phyloP scores from a whole-genome alignment of 2,888 invertebrate genomes.

The Norana najaformis region DNA sequence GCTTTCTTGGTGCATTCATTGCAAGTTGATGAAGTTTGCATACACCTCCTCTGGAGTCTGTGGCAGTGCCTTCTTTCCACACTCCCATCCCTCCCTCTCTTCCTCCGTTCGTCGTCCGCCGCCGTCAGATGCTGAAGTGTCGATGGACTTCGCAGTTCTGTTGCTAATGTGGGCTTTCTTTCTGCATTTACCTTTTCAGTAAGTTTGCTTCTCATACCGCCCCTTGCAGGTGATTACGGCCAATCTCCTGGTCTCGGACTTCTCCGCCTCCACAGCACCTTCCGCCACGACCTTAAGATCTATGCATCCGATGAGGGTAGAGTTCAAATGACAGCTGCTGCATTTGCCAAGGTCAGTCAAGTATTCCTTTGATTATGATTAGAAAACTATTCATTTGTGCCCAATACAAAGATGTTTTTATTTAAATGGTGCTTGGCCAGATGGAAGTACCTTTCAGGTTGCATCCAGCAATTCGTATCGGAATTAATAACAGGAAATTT shows the following conservation, averaged over 20 bases:
- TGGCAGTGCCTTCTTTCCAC: neutral
- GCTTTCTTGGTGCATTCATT: neutral
- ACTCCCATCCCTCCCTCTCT: neutral
- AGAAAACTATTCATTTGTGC: neutral
- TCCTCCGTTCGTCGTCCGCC: slow-evolving; percentile 6
- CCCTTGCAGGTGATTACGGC: slow-evolving; percentile 73
- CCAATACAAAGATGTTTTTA: neutral
- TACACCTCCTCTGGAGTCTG: neutral
- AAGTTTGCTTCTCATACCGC: slow-evolving; percentile 38
- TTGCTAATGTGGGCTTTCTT: slow-evolving; percentile 26
- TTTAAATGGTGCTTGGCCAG: neutral
- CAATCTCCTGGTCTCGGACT: slow-evolving; percentile 94
- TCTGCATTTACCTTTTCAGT: slow-evolving; percentile 30
- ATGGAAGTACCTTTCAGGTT: neutral
- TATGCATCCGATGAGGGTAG: slow-evolving; percentile 99
- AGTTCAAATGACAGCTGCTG: slow-evolving; percentile 99
- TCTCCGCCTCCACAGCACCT: slow-evolving; percentile 92
- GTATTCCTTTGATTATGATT: neutral
- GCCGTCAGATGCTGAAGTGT: slow-evolving; percentile 8
- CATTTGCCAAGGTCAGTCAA: slow-evolving; percentile 85
- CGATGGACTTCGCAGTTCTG: neutral
- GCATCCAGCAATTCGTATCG: no score
- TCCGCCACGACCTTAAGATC: slow-evolving; percentile 97
- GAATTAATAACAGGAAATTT: neutral
- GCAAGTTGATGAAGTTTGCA: neutral